Conservation (phyloP, 2,113 vertebrate species). For the Amblyornis subalaris region DNA sequence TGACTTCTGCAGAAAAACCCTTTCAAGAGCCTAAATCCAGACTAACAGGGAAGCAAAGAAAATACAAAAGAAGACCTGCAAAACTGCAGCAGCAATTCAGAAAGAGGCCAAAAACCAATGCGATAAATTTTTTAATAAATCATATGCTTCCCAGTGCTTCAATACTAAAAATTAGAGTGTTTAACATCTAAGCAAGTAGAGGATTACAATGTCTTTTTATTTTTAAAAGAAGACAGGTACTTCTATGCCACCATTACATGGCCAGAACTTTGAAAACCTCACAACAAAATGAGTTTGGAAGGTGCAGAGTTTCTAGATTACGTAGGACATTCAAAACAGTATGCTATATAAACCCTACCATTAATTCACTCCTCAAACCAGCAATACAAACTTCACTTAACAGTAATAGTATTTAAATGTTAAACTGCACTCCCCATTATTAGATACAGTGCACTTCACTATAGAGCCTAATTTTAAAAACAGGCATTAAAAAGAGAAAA, state of each 20-base stretch:
- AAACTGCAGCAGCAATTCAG: background rate
- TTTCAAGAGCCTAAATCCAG: background rate
- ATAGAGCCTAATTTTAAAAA: background rate
- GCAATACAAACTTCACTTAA: background rate
- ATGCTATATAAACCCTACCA: background rate
- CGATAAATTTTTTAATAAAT: background rate
- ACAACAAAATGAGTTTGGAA: background rate
- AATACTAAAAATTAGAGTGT: background rate
- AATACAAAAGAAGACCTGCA: background rate
- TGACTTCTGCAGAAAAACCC: background rate
- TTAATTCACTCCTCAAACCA: background rate
- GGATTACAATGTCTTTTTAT: background rate
- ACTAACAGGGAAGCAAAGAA: background rate
- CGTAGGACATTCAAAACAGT: background rate
- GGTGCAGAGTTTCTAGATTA: background rate
- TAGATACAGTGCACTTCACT: background rate
- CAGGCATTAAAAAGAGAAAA: background rate
- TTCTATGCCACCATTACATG: rapidly evolving
- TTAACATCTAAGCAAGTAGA: background rate
- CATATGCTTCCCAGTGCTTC: background rate
- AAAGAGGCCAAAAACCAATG: background rate
- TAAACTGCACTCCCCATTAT: background rate
- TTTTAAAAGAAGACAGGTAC: background rate
- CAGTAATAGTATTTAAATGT: background rate
- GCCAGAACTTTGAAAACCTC: background rate